Evolutionary conservation across 2,888 invertebrate genomes (phyloP), one percentile per base, ranked within the genome.

Genomic region (Tridacna gigas): DNA sequence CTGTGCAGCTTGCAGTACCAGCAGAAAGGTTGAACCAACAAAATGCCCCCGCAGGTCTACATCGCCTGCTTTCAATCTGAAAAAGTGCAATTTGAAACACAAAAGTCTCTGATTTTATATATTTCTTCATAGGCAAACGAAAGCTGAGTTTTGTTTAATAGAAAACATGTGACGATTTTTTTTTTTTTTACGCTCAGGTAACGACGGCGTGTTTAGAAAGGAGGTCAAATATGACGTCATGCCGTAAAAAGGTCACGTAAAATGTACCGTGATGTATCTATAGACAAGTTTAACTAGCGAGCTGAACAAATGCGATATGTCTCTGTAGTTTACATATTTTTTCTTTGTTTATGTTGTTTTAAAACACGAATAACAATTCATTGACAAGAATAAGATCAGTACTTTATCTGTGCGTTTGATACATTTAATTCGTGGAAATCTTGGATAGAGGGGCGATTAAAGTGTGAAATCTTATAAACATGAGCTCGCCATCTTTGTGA

Each of bases 181-280:
- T 63, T n/a, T n/a, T n/a, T n/a, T 63, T 63, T 63, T 22, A 63
- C 63, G 63, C 63, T 63, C 63, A 63, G 63, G 13, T 63, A 26
- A 63, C 63, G 25, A 3, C 63, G 26, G 22, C n/a, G 25, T 63
- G 25, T 63, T 63, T 63, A 25, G 13, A 51, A 75, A 75, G 15
- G 63, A 61, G 75, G 63, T 75, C 75, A 75, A 75, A 75, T 75
- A 37, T 75, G 75, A 75, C 75, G 75, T 75, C 75, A 75, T 26
- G 28, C 51, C 51, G 26, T 51, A 7, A 51, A 51, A 45, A 47
- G 71, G 71, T 71, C 71, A 71, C 71, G 71, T 71, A 51, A 71
- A 37, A 71, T 48, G 51, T 71, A 71, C 48, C 51, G 71, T 47
- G 71, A 71, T 67, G n/a, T n/a, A 71, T 71, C 37, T 37, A 71